These are phyloP conservation scores for Microplitis deprimator DNA, from an alignment of 2,888 invertebrate genomes.

Conservation along the genomic window DNA sequence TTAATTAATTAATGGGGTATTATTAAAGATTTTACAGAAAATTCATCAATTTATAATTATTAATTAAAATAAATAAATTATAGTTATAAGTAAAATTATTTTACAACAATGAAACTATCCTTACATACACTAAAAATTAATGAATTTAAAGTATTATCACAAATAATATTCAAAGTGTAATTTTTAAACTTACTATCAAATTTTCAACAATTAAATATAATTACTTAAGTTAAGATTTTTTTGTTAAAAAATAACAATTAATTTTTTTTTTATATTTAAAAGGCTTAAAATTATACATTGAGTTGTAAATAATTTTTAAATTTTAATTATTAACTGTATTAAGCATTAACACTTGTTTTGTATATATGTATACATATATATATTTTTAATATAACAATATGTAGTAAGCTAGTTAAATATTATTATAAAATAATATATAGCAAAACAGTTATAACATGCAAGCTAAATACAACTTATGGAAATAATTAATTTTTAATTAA, in stretches of 20 bases:
- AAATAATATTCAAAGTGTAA: background rate
- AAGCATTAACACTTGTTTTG: background rate
- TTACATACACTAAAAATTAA: background rate
- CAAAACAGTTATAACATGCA: constrained; percentile 33
- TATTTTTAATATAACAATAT: background rate
- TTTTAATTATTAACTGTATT: background rate
- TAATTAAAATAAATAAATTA: background rate
- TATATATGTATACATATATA: background rate
- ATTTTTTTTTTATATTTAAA: no score
- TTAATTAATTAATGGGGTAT: constrained; percentile 28
- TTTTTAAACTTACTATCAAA: background rate
- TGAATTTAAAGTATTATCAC: background rate
- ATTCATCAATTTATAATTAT: background rate
- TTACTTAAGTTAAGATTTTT: constrained; percentile 36
- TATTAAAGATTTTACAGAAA: background rate
- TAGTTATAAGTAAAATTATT: background rate
- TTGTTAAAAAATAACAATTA: background rate
- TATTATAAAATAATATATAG: constrained; percentile 16
- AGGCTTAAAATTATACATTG: background rate
- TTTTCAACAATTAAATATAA: constrained; percentile 32
- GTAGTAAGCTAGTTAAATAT: constrained; percentile 15
- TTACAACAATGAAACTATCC: background rate
- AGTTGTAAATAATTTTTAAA: background rate
- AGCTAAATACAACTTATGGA: constrained; percentile 23
- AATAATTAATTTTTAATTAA: constrained; percentile 36